These are phyloP conservation scores for Thinocorus orbignyianus DNA, from an alignment of 2,113 vertebrate species.

Conservation along the genomic window DNA sequence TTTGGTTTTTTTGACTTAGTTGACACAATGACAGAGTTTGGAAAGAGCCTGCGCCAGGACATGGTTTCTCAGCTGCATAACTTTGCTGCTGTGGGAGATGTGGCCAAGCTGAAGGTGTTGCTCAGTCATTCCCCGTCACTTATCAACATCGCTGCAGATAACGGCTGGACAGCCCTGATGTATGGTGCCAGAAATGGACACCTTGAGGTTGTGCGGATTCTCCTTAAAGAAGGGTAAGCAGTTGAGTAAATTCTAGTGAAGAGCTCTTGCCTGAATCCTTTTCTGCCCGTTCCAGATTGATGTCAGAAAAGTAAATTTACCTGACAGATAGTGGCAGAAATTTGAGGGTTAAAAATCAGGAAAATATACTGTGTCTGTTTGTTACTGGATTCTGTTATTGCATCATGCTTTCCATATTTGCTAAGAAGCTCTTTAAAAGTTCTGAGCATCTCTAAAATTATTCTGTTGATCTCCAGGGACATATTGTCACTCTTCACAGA, in stretches of 20 bases:
- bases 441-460: neutral
- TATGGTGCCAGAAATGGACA: conserved; percentile 89
- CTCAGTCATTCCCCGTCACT: conserved; percentile 75
- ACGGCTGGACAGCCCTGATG: conserved; percentile 94
- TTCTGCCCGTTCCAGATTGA: accelerated
- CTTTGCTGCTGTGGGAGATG: conserved; percentile 82
- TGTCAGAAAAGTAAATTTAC: neutral
- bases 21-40: conserved; percentile 61
- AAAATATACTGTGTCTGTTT: neutral
- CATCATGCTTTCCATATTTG: neutral
- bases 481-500: neutral
- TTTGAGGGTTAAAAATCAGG: neutral
- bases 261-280: neutral
- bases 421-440: neutral
- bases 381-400: neutral
- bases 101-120: conserved; percentile 68
- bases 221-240: conserved; percentile 86
- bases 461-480: neutral
- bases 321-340: neutral
- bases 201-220: conserved; percentile 66
- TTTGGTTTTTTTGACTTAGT: neutral
- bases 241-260: neutral
- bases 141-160: conserved; percentile 76
- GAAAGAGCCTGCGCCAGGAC: conserved; percentile 66
- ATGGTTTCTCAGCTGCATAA: conserved; percentile 79